Evolutionary conservation across 2,113 vertebrate genomes (phyloP).

Genomic region (Chloroceryle aenea): DNA sequence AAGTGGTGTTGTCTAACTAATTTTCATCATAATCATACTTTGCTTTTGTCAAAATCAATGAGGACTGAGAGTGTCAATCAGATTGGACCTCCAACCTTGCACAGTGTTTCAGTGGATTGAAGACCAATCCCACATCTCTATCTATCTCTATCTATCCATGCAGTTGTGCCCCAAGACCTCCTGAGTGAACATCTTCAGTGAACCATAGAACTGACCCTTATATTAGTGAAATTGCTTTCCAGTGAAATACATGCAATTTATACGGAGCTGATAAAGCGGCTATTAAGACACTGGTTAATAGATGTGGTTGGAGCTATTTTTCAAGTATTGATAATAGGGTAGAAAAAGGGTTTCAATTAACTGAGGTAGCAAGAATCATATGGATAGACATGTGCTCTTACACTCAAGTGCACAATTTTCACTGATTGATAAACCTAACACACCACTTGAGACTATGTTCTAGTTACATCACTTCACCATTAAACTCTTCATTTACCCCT

Average conservation of each 20-base stretch:
- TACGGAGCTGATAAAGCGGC: background rate
- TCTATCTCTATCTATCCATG: background rate
- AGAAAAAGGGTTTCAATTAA: slow-evolving; percentile 59
- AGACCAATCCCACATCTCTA: background rate
- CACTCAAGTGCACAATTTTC: slow-evolving; percentile 71
- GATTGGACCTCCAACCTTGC: background rate
- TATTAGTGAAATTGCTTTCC: slow-evolving; percentile 47
- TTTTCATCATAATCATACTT: background rate
- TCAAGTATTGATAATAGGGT: slow-evolving; percentile 71
- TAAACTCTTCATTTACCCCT: slow-evolving; percentile 66
- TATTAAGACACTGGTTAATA: slow-evolving; percentile 56
- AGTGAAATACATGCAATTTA: slow-evolving; percentile 34
- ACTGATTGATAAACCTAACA: slow-evolving; percentile 73
- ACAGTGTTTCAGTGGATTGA: background rate
- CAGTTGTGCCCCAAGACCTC: background rate
- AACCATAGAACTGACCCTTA: slow-evolving; percentile 28
- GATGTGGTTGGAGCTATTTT: slow-evolving; percentile 52
- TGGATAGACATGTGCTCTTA: slow-evolving; percentile 44
- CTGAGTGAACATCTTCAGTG: background rate
- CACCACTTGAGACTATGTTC: slow-evolving; percentile 65
- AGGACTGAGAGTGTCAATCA: background rate
- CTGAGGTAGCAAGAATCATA: slow-evolving; percentile 50
- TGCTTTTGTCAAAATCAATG: background rate
- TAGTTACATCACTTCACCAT: slow-evolving; percentile 47
- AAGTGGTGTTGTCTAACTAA: background rate